Base-by-base conservation (phyloP, 2,888 invertebrate species). In the Anaspis maculata region DNA sequence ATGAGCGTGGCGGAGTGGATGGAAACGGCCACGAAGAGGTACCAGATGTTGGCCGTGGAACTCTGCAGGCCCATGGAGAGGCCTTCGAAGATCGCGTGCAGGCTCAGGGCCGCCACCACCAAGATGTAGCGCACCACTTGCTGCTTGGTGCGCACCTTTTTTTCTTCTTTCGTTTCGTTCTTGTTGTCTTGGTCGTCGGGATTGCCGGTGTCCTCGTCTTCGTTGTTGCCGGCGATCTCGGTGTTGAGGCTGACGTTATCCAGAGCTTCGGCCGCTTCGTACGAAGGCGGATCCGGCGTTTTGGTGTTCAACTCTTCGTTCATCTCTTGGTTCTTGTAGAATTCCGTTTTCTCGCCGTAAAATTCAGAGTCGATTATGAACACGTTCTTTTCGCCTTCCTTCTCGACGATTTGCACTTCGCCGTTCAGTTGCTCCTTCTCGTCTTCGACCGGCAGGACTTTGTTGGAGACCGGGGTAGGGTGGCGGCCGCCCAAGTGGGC, bases 61-160 rank as follows among this genome's bases (percentile, higher is more conserved):
- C 55, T 52, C 46, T 71, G 71, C 5, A 73, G 51, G 3, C 73
- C 71, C 29, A 71, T 69, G 2, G 72, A 69, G 32, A 73, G 51
- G 3, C 73, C 73, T 56, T 74, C 73, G 41, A 74, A 70, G 30
- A 72, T 53, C 1, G 71, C 69, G 49, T 74, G 74, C 37, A 72
- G 64, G 1, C 71, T 70, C 37, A 74, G 57, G 2, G 73, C 73
- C 10, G 69, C 43, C 24, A 69, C 62, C 24, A 69, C 60, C 11
- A 72, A 51, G 24, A 68, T 48, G 33, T 65, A 64, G 21, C 69
- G 54, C 40, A 66, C 45, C 9, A 63, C 45, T 40, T 64, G 63
- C 37, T 64, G 60, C 22, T 57, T 52, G 2, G 56, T 51, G 31
- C 56, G 55, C 6, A 49, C 50, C 24, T 47, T 41, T 13, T 49